These are phyloP conservation scores for Vanessa cardui DNA, from an alignment of 2,888 invertebrate genomes.

Conservation along the genomic window DNA sequence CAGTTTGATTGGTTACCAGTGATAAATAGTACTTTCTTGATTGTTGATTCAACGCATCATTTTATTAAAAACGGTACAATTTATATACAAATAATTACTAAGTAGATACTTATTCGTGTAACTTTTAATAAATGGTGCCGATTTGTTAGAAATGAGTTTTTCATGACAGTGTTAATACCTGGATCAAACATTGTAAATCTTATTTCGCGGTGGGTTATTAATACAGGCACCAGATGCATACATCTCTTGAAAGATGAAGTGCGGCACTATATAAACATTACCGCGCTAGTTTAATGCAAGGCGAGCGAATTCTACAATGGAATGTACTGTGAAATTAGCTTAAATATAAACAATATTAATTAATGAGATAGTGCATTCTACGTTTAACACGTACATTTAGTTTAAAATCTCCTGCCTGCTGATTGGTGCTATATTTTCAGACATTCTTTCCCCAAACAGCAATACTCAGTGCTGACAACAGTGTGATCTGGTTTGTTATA, in stretches of 20 bases:
- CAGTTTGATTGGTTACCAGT: constrained; percentile 3
- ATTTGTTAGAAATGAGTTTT: no score
- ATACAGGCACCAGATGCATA: constrained; percentile 45
- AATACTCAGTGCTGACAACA: no score
- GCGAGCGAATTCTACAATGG: constrained; percentile 2
- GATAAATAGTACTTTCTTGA: not conserved
- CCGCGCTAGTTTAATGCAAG: constrained; percentile 26
- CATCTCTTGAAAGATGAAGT: constrained; percentile 45
- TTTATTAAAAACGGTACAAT: not conserved
- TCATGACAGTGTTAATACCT: no score
- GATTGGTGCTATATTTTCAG: no score
- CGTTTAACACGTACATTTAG: no score
- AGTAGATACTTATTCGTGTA: no score
- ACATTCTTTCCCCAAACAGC: no score
- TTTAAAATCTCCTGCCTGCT: no score
- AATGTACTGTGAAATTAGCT: not conserved
- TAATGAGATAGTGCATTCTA: not conserved
- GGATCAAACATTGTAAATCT: constrained; percentile 27
- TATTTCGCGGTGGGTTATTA: constrained; percentile 34
- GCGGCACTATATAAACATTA: constrained; percentile 39
- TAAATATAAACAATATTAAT: not conserved
- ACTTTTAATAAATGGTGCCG: no score
- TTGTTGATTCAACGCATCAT: not conserved
- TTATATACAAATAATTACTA: no score
- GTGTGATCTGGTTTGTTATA: no score